Evolutionary conservation across 2,797 vertebrate genomes (phyloP), one percentile per base, ranked within the genome.

Genomic region (Esox masquinongy): DNA sequence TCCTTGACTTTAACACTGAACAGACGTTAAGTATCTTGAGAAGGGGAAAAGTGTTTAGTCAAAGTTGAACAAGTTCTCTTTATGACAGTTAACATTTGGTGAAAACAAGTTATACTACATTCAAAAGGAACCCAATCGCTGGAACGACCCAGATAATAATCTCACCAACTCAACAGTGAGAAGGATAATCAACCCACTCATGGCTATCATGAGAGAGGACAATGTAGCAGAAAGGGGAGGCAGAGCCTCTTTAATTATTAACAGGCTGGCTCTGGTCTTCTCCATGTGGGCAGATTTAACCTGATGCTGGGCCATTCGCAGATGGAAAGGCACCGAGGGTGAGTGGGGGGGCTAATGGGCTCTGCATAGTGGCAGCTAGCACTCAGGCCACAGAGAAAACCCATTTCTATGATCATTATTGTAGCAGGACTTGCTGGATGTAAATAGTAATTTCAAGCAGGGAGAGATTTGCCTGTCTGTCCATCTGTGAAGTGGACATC

Each of bases 121-220:
- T 47, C 43, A 12, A 47, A 47, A 47, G 43, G 43, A 2, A 14
- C 43, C 43, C 43, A 14, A 3, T 2, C 3, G 43, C 5, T 43
- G 39, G 39, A 43, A 43, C 39, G 39, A 43, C 39, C 39, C 39
- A 43, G 89, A 92, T 92, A 89, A 90, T 91, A 84, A 91, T 93
- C 89, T 87, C 75, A 76, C 84, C 16, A 74, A 87, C 87, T 77
- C 79, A 77, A 83, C 74, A 17, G 82, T 85, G 88, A 89, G 91
- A 91, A 90, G 85, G 82, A 91, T 92, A 91, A 94, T 94, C 89
- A 92, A 88, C 83, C 87, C 51, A 80, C 87, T 92, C 83, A 90
- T 86, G 83, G 84, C 86, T 85, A 83, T 88, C 82, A 78, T 64
- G 79, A 89, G 86, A 85, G 81, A 79, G 82, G 86, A 89, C 83